phyloP scores from a whole-genome alignment of 2,797 vertebrate species.

The Pampus argenteus region DNA sequence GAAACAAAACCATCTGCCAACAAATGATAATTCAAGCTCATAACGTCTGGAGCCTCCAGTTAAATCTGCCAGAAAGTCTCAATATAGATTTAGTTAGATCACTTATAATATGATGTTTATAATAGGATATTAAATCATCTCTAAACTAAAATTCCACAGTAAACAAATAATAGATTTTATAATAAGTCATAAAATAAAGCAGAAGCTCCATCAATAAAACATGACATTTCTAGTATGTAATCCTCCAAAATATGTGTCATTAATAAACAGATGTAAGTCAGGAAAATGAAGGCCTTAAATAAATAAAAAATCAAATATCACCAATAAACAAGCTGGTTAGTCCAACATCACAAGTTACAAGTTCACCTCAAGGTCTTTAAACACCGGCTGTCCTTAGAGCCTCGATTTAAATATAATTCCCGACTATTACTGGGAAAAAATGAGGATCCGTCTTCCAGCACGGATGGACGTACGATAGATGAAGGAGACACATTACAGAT shows the following conservation, averaged over 20 bases:
- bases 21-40: conserved; percentile 24
- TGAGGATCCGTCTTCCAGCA: too few species aligned
- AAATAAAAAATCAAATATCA: too few species aligned
- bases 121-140: background rate
- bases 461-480: background rate
- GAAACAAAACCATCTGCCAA: conserved; percentile 30
- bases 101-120: background rate
- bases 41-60: conserved; percentile 10
- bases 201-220: background rate
- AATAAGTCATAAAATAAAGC: background rate
- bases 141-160: background rate
- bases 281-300: too few species aligned
- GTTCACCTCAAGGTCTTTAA: too few species aligned
- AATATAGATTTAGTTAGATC: background rate
- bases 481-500: background rate
- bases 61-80: conserved; percentile 13
- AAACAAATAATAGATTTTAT: too few species aligned
- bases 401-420: background rate
- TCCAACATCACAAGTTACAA: background rate
- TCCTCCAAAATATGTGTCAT: too few species aligned
- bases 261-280: too few species aligned
- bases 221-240: too few species aligned
- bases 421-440: too few species aligned
- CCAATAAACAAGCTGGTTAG: too few species aligned
- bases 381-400: background rate